Percentiles rank a stretch among this genome's conserved stretches.
Conservation (phyloP, 2,797 vertebrate genomes). For the Cryptoblepharus egeriae region DNA sequence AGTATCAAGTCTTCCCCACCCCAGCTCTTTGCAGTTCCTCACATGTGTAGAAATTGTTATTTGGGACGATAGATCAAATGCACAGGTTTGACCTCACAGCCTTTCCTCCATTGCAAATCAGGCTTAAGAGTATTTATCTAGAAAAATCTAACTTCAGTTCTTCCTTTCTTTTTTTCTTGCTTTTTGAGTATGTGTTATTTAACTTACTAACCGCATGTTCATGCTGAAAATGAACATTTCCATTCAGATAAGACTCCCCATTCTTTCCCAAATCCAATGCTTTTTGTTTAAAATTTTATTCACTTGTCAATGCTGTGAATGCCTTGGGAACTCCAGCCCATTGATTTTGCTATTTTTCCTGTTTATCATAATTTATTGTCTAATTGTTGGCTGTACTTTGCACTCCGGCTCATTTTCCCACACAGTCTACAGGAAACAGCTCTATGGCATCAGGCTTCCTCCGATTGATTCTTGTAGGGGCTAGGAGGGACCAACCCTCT, state of each 20-base stretch:
- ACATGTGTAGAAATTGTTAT: background rate
- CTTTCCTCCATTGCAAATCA: background rate
- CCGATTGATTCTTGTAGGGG: slow-evolving; percentile 81
- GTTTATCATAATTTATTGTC: slow-evolving; percentile 88
- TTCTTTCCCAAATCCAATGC: slow-evolving; percentile 72
- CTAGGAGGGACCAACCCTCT: slow-evolving; percentile 73
- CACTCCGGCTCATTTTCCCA: slow-evolving; percentile 81
- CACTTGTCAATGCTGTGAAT: slow-evolving; percentile 77
- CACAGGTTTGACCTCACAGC: background rate
- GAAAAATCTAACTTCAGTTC: slow-evolving; percentile 42
- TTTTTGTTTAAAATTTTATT: slow-evolving; percentile 76
- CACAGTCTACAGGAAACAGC: slow-evolving; percentile 81
- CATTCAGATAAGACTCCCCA: slow-evolving; percentile 71
- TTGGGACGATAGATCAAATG: background rate
- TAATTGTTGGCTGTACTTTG: slow-evolving; percentile 81
- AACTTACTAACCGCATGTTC: slow-evolving; percentile 55
- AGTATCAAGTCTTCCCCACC: background rate
- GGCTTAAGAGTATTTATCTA: background rate
- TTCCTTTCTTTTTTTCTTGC: background rate
- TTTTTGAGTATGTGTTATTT: slow-evolving; percentile 55
- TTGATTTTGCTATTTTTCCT: slow-evolving; percentile 86
- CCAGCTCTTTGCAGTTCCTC: background rate
- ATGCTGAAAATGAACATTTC: slow-evolving; percentile 65
- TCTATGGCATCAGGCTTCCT: slow-evolving; percentile 85
- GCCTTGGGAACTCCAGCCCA: slow-evolving; percentile 73